Percentiles rank a stretch among this genome's conserved stretches.
Evolutionary conservation across 2,888 invertebrate species (phyloP).

Genomic region (Cybosia mesomella): DNA sequence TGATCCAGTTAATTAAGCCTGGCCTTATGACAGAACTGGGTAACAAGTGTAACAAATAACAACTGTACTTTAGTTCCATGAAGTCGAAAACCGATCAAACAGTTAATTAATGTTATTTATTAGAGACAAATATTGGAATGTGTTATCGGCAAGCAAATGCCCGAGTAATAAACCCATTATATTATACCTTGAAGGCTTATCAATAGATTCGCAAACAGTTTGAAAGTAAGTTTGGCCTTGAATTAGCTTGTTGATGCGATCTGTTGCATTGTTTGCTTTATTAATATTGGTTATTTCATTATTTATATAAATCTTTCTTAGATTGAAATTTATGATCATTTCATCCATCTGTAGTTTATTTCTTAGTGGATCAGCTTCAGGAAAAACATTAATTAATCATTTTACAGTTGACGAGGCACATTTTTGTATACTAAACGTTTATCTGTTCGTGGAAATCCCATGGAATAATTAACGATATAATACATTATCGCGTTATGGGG

Average conservation of each 20-base stretch:
- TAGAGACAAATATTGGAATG: constrained; percentile 50
- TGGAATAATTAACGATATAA: constrained; percentile 34
- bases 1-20: background rate
- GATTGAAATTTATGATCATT: background rate
- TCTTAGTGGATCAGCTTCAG: background rate
- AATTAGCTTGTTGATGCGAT: constrained; percentile 56
- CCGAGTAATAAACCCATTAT: constrained; percentile 47
- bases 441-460: constrained; percentile 37
- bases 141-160: constrained; percentile 58
- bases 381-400: background rate
- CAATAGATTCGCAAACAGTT: constrained; percentile 70
- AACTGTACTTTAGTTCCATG: background rate
- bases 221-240: constrained; percentile 65
- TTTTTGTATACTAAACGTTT: constrained; percentile 9
- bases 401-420: background rate
- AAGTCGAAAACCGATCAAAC: background rate
- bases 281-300: background rate
- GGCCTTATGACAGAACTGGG: background rate
- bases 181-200: constrained; percentile 72
- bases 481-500: constrained; percentile 32
- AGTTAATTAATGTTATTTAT: constrained; percentile 12
- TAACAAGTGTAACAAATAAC: background rate
- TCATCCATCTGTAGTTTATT: background rate
- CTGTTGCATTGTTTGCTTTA: constrained; percentile 41
- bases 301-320: background rate